phyloP scores from a whole-genome alignment of 2,113 vertebrate species.

The Sminthopsis crassicaudata region DNA sequence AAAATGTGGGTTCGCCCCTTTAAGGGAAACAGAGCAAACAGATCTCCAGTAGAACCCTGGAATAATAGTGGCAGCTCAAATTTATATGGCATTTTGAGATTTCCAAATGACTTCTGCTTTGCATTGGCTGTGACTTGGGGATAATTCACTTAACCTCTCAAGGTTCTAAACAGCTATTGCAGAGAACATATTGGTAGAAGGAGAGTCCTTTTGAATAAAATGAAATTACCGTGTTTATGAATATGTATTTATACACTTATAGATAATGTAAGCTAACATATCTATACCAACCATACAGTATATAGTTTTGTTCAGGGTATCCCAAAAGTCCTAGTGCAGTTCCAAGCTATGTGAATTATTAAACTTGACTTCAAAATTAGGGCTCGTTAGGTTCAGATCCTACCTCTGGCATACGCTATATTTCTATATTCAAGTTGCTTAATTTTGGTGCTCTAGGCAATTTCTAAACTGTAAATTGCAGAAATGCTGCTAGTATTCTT shows the following conservation, averaged over 20 bases:
- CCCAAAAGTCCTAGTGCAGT: background rate
- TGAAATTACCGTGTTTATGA: background rate
- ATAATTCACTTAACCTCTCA: background rate
- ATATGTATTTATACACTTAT: background rate
- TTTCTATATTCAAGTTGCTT: background rate
- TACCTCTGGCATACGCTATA: background rate
- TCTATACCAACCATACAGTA: background rate
- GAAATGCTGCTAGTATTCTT: background rate
- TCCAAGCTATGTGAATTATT: background rate
- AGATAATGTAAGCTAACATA: background rate
- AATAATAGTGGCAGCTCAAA: background rate
- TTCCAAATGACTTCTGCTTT: background rate
- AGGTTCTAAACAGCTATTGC: background rate
- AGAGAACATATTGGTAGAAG: background rate
- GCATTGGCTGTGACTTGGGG: background rate
- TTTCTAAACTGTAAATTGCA: background rate
- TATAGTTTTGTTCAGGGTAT: background rate
- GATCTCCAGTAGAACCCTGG: background rate
- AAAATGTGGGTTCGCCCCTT: background rate
- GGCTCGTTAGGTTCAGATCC: background rate
- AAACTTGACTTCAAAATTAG: background rate
- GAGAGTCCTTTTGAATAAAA: background rate
- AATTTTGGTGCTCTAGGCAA: background rate
- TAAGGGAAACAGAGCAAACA: background rate
- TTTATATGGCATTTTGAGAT: background rate